Evolutionary conservation across 2,888 invertebrate genomes (phyloP), one percentile per base, ranked within the genome.

Genomic region (Caenorhabditis sp.): DNA sequence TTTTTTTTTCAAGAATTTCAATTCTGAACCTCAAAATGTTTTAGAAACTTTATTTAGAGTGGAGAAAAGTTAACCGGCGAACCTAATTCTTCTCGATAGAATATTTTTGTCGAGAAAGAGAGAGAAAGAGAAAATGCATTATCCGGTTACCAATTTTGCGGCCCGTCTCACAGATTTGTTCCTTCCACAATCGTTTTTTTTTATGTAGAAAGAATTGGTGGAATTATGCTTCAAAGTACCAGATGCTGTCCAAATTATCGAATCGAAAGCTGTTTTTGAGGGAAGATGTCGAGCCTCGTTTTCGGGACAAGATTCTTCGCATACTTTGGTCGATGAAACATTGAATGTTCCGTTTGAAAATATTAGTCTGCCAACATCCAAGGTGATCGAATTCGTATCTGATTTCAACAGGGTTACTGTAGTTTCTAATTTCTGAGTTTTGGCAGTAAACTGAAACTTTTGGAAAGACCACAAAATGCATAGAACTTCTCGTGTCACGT

Each of bases 281-380:
- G 78, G 78, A 37, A 53, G 76, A n/a, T 78, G 78, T 57, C 65
- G 78, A 19, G 66, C 78, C 24, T 66, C 70, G 19, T 78, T 78
- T 27, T 66, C 66, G 21, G 74, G 76, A 23, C 76, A 76, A 54
- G 78, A 78, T 43, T 76, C 78, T 10, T 60, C 69, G 23, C 73
- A 78, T 62, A 71, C 69, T 10, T 27, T 78, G 26, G 63, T 64
- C 43, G 62, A 70, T 31, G 76, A 78, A 43, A 58, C 66, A 23
- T 21, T 78, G 23, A 66, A 66, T 23, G 62, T 78, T 37, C 78
- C 76, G 17, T 63, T 78, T 49, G 55, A 65, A 55, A 68, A 74
- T 0, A 62, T 78, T 4, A 68, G 69, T 50, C 59, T 76, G 10
- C 70, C 76, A 10, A 70, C 78, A 10, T 66, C 68, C 0, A 76